Conservation (phyloP, 2,113 vertebrate genomes). For the Lagopus leucura region DNA sequence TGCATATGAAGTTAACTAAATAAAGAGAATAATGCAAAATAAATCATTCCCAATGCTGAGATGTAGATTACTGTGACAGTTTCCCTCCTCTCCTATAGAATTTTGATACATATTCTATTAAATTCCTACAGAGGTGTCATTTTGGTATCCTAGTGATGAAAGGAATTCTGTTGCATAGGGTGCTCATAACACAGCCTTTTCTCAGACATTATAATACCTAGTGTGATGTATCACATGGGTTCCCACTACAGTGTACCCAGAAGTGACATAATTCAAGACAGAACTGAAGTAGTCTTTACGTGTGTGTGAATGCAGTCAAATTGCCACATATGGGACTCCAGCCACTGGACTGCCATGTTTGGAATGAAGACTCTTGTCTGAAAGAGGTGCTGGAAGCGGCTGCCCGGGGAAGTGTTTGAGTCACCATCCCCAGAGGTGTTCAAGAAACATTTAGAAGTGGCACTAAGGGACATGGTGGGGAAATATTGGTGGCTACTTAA, state of each 20-base stretch:
- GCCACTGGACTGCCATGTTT: not conserved
- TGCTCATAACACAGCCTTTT: not conserved
- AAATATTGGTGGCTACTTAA: not conserved
- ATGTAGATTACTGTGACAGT: not conserved
- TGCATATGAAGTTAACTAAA: not conserved
- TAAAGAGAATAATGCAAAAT: not conserved
- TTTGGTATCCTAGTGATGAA: not conserved
- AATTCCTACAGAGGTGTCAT: not conserved
- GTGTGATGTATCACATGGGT: not conserved
- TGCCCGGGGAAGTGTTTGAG: not conserved
- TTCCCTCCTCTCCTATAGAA: not conserved
- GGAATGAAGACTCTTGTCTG: not conserved
- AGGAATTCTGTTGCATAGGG: not conserved
- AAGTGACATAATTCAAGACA: fast-evolving
- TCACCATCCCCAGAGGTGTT: not conserved
- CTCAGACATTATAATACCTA: not conserved
- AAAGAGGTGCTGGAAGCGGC: not conserved
- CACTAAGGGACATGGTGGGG: not conserved
- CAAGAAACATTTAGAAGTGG: not conserved
- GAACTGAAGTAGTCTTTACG: not conserved
- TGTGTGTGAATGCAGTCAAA: not conserved
- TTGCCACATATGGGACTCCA: fast-evolving
- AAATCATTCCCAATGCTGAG: not conserved
- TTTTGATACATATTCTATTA: not conserved
- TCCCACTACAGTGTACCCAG: not conserved